These are phyloP conservation scores for Mergus octosetaceus DNA, from an alignment of 2,797 vertebrate species.

Conservation along the genomic window DNA sequence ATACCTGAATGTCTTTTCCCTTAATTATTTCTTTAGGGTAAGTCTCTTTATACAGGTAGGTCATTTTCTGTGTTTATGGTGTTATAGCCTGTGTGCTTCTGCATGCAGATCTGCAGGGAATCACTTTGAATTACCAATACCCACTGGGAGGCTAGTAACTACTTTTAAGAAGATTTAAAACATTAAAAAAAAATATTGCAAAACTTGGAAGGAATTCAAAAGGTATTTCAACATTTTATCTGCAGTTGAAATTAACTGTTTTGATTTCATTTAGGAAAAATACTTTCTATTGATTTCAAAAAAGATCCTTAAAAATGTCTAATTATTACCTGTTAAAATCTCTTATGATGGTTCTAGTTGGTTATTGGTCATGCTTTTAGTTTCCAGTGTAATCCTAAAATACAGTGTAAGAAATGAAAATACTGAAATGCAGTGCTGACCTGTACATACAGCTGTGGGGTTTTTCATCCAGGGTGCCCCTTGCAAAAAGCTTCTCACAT, in stretches of 20 bases:
- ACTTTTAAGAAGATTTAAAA: slow-evolving; percentile 57
- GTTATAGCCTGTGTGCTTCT: slow-evolving; percentile 51
- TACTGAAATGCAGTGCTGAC: not conserved
- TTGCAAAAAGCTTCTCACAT: not conserved
- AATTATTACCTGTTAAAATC: not conserved
- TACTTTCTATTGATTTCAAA: not conserved
- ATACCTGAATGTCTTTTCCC: slow-evolving; percentile 94
- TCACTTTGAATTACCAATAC: slow-evolving; percentile 44
- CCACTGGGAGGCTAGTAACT: slow-evolving; percentile 30
- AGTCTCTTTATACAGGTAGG: slow-evolving; percentile 67
- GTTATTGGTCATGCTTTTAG: not conserved
- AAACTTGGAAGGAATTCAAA: slow-evolving; percentile 45
- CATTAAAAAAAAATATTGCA: not conserved
- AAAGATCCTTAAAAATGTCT: not conserved
- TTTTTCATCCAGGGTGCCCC: not conserved
- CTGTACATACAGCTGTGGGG: not conserved
- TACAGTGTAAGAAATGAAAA: not conserved
- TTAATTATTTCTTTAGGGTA: slow-evolving; percentile 99
- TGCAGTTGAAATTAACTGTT: slow-evolving; percentile 22
- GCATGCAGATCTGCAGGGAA: slow-evolving; percentile 55
- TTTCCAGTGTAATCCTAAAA: not conserved
- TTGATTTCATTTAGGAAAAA: not conserved
- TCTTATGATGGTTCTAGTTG: not conserved
- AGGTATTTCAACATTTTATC: slow-evolving; percentile 8
- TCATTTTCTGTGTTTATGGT: slow-evolving; percentile 58